Base-by-base conservation (phyloP, 1,140 invertebrate species). In the Drosophila paulistorum region DNA sequence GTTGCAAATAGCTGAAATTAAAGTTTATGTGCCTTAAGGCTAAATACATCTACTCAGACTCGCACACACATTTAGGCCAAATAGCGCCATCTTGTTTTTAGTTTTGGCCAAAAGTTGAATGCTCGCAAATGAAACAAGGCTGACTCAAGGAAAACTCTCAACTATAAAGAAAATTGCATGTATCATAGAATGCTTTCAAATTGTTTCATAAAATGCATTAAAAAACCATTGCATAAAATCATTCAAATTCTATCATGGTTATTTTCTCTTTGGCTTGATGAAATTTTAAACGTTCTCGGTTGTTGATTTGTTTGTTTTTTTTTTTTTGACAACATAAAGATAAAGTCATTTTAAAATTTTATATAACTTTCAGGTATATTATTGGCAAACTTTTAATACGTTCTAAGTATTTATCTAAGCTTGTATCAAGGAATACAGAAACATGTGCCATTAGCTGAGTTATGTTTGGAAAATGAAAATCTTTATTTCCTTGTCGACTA, bases 1-100 rank as follows among this genome's bases (percentile, higher is more conserved):
- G 69, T 69, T 74, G 83, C 75, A 86, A 85, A 85, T 81, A 85
- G 74, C 82, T 86, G 74, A 86, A 86, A 86, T 86, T 86, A 79
- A 86, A 86, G 82, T 86, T 86, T 86, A 74, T 76, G 70, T 76
- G 79, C 79, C 82, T 86, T 69, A 70, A 69, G 75, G 82, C 79
- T 65, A 57, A n/a, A 55, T 35, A 68, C 69, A 26, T 26, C 64
- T 39, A 51, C 48, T 70, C 5, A 33, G 37, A 64, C 60, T 64
- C 45, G 60, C 37, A 60, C 48, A 76, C 37, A 55, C 66, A 58
- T 60, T 20, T 48, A 51, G 45, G 20, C 17, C 17, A 10, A 51
- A 51, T 9, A 23, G 17, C 71, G 74, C 81, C 82, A 86, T 85
- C 74, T 85, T 85, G 81, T 81, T 85, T 85, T 73, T 66, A 79